A percentile compares a stretch with the other conserved stretches of the same genome.
Conservation (phyloP, 2,113 vertebrate genomes). For the Choloepus hoffmanni region DNA sequence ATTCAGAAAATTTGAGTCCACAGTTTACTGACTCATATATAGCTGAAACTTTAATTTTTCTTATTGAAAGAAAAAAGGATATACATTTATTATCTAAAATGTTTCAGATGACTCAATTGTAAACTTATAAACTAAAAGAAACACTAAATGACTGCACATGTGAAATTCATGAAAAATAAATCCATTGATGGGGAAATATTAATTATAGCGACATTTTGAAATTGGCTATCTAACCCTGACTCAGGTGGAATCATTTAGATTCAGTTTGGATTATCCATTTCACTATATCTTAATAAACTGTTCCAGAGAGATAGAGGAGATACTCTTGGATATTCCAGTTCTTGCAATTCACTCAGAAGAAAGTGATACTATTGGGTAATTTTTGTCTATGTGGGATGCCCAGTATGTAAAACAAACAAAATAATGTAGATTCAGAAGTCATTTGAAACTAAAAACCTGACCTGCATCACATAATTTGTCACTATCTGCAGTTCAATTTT, state of each 20-base stretch:
- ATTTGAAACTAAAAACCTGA: background rate
- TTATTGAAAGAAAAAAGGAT: constrained; percentile 66
- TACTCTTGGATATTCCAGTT: background rate
- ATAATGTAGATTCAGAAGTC: background rate
- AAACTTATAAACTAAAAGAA: background rate
- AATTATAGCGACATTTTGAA: background rate
- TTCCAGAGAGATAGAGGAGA: background rate
- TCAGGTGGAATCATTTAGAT: background rate
- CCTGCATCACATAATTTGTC: background rate
- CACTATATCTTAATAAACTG: background rate
- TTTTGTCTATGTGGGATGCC: background rate
- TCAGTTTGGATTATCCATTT: background rate
- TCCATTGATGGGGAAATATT: background rate
- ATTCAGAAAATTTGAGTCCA: constrained; percentile 64
- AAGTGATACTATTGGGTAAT: background rate
- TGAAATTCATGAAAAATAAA: background rate
- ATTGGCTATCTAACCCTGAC: background rate
- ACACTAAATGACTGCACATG: background rate
- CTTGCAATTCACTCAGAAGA: background rate
- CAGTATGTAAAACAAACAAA: background rate
- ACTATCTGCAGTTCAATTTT: background rate
- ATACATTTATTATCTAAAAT: background rate
- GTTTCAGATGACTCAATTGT: constrained; percentile 35
- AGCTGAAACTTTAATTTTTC: constrained; percentile 73
- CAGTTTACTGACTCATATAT: constrained; percentile 57